Evolutionary conservation across 2,888 invertebrate species (phyloP), one percentile per base, ranked within the genome.

Genomic region (Acrobasis consociella): DNA sequence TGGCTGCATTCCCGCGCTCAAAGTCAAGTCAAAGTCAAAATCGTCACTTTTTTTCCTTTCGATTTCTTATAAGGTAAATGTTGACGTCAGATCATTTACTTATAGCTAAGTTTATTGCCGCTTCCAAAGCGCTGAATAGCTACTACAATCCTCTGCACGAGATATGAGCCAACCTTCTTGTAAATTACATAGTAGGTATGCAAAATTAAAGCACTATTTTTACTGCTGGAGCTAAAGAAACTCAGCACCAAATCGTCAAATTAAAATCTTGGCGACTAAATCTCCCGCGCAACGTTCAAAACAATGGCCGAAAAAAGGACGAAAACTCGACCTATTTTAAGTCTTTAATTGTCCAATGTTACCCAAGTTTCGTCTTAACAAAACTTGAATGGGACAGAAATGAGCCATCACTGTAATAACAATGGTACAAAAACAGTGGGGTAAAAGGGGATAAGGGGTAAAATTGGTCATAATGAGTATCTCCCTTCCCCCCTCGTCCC

Each of bases 401-500:
- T 86, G 87, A 87, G 87, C 86, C 87, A 86, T 87, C 84, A 76
- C 72, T 68, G 74, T 67, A 69, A 74, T 74, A 80, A 87, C 85
- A 85, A 86, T 85, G 78, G 79, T 71, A 78, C 79, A 80, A 82
- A 69, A 85, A 84, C 85, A 82, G 83, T 77, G 81, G 82, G 82
- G 83, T 82, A 83, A 88, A 22, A 22, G 22, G 22, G 22, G 22
- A 22, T 22, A 22, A 91, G 81, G 82, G 82, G 83, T 82, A 83
- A 88, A 91, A 91, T 91, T 91, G 90, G 90, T 91, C 87, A 90
- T 91, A 91, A 91, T 91, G 90, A 90, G 87, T 82, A 79, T 81
- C 84, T 76, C 75, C 77, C 75, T 76, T 62, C 68, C 71, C 64
- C 68, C 75, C 60, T 63, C 72, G 72, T 74, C 77, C 82, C 84